Evolutionary conservation across 2,113 vertebrate genomes (phyloP), one percentile per base, ranked within the genome.

Genomic region (Excalfactoria chinensis): DNA sequence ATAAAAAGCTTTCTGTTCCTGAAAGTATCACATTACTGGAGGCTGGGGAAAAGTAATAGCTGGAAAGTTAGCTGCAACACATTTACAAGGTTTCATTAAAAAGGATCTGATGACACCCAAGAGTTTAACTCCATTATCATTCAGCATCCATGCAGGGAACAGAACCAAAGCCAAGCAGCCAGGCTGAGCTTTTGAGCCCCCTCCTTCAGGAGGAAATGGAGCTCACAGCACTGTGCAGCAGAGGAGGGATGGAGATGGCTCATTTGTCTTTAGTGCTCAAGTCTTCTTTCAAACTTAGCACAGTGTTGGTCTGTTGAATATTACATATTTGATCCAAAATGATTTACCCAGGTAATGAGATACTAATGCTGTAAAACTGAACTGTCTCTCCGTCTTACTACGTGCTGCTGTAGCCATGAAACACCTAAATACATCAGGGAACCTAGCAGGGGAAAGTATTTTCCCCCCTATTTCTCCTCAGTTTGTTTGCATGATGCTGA

Each of bases 151-250:
- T 3, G 25, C 37, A 59, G 49, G 30, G 77, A 84, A 6, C 34
- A 34, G 2, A 34, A 84, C 51, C 62, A 40, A 49, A 68, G 21
- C 14, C 0, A 1, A 55, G 32, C 35, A 71, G 70, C 43, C 30
- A 15, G 49, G 74, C 68, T 60, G 75, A 55, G 72, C 46, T 77
- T 75, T 4, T 2, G 9, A 9, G 59, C 63, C 12, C 55, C 55
- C 64, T 76, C 71, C 74, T 80, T 71, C 51, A 8, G 53, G 60
- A 92, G 89, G 81, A 95, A 95, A 88, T 1, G 86, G 44, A 48
- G 86, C 62, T 86, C 83, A 20, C 49, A 67, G 7, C 51, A 3
- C 35, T 3, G 13, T 1, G 1, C 72, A 49, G 81, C 0, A 6
- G 11, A 64, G 91, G 71, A 86, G 68, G 46, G 71, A 91, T 53